phyloP scores from a whole-genome alignment of 2,797 vertebrate genomes.

The Ammospiza maritima region DNA sequence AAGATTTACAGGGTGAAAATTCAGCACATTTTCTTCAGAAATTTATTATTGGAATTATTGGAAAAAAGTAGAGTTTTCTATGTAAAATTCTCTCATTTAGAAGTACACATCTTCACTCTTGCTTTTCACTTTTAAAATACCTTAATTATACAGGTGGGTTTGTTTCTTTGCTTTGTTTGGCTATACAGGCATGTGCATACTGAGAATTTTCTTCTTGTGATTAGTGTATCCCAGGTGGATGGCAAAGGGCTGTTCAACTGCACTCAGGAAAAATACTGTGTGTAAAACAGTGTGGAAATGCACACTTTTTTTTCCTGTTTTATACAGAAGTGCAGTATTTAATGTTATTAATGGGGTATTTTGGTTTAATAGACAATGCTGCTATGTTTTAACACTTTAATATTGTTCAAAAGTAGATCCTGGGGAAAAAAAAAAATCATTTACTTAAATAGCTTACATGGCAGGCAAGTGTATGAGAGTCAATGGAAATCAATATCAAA shows the following conservation, averaged over 20 bases:
- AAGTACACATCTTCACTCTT: neutral
- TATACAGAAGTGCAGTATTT: neutral
- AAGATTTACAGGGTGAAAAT: neutral
- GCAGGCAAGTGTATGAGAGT: constrained; percentile 39
- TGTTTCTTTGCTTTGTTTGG: neutral
- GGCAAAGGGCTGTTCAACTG: neutral
- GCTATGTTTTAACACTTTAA: constrained; percentile 21
- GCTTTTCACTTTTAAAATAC: neutral
- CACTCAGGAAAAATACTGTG: neutral
- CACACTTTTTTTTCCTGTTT: neutral
- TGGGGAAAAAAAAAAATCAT: neutral
- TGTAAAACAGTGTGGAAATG: neutral
- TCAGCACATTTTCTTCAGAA: neutral
- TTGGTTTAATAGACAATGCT: constrained; percentile 28
- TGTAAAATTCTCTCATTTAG: neutral
- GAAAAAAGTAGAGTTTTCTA: neutral
- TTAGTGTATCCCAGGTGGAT: neutral
- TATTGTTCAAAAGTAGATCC: constrained; percentile 22
- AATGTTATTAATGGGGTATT: constrained; percentile 1
- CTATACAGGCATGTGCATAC: neutral
- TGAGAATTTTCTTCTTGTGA: neutral
- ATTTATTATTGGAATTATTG: accelerated
- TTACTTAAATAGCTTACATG: constrained; percentile 57
- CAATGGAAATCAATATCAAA: constrained; percentile 64
- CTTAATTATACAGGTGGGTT: neutral